A percentile compares a stretch with the other conserved stretches of the same genome.
Evolutionary conservation across 2,113 vertebrate genomes (phyloP).

Genomic region (Trochalopteron elliotii): DNA sequence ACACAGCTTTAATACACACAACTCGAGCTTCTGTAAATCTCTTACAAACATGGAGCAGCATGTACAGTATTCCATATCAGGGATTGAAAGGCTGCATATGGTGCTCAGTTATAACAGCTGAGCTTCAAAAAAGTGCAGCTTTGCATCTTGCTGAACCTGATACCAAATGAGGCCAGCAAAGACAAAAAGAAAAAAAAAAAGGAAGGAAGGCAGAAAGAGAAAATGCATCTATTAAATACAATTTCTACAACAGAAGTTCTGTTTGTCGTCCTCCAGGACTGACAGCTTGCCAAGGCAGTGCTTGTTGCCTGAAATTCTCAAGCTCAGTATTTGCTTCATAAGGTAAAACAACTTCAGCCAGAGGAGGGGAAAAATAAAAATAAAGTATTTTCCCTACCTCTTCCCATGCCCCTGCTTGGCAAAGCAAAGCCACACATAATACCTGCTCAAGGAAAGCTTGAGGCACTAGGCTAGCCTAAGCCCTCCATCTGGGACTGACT

Average conservation of each 20-base stretch:
- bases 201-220: neutral
- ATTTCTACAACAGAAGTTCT: conserved; percentile 52
- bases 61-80: conserved; percentile 70
- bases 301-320: neutral
- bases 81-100: conserved; percentile 78
- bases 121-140: conserved; percentile 74
- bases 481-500: neutral
- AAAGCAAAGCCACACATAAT: neutral
- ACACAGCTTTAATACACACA: conserved; percentile 74
- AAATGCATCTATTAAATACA: conserved; percentile 21
- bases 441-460: neutral
- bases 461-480: conserved; percentile 1
- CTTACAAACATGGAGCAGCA: conserved; percentile 74
- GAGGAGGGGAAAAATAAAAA: neutral
- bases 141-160: conserved; percentile 73
- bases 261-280: neutral
- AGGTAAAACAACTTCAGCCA: neutral
- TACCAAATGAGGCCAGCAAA: conserved; percentile 54
- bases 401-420: neutral
- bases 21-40: conserved; percentile 75
- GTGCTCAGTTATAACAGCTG: conserved; percentile 75
- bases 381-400: neutral
- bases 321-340: neutral
- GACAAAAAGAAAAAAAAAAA: neutral
- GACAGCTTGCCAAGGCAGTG: conserved; percentile 38